These are phyloP conservation scores for Leptestheria dahalacensis DNA, from an alignment of 1,140 invertebrate species.

Conservation along the genomic window DNA sequence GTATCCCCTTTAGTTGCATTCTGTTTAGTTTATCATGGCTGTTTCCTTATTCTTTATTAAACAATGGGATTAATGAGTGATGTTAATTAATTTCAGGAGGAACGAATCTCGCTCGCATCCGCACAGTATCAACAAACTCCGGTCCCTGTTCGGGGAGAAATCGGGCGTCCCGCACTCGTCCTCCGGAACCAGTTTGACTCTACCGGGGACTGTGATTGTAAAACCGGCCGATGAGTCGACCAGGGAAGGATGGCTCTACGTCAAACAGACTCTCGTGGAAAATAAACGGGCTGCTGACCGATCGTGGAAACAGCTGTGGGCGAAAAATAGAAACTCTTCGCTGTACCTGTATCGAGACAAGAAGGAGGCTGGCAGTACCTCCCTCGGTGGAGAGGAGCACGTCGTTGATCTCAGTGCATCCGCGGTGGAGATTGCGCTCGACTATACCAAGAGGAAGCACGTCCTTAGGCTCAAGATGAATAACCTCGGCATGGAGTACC, in stretches of 20 bases:
- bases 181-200: not conserved
- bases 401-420: conserved; percentile 43
- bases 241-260: conserved; percentile 14
- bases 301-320: conserved; percentile 59
- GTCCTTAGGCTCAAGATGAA: conserved; percentile 49
- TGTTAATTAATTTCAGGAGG: too few species aligned
- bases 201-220: conserved; percentile 1
- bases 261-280: conserved; percentile 7
- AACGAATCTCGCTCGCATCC: not conserved
- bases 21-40: too few species aligned
- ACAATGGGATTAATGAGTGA: too few species aligned
- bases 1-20: too few species aligned
- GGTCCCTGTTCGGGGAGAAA: conserved; percentile 33
- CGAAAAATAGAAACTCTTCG: conserved; percentile 44
- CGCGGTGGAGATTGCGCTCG: conserved; percentile 55
- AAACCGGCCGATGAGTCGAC: conserved; percentile 10
- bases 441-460: conserved; percentile 78
- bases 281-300: conserved; percentile 50
- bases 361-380: not conserved
- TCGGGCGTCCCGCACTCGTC: conserved; percentile 21
- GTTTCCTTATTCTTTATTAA: too few species aligned
- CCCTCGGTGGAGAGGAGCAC: conserved; percentile 12
- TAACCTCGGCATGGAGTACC: conserved; percentile 38
- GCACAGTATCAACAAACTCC: conserved; percentile 29
- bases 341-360: conserved; percentile 42